Base-by-base conservation (phyloP, 2,888 invertebrate genomes). In the Oscheius myriophilus region DNA sequence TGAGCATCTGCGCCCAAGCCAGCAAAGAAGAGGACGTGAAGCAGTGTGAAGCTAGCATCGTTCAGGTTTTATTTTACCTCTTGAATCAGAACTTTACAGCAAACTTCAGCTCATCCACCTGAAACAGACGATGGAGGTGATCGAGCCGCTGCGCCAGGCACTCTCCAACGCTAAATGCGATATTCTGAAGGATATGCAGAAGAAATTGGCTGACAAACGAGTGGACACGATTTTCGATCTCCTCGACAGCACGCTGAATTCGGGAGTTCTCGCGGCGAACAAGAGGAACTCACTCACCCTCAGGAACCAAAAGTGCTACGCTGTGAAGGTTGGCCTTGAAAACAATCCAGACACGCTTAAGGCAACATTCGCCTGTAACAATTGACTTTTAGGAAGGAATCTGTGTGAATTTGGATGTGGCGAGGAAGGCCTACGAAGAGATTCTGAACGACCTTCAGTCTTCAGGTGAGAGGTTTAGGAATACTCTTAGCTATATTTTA, bases 381-480 rank as follows among this genome's bases (percentile, higher is more conserved):
- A n/a, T n/a, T n/a, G n/a, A n/a, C n/a, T 33, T 79, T 54, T 49
- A 75, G 74, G 59, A 69, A 7, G 76, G 74, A 14, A 67, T 80
- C n/a, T 92, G 92, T 83, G 92, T 92, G 1, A 89, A 93, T 65
- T 87, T 96, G 76, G 95, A 95, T 87, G 90, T 95, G 41, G 91
- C 93, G 6, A 89, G 95, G 78, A 91, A 91, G 85, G 91, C 92
- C 0, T 95, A 94, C 87, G 92, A 92, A n/a, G 93, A 95, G 87
- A 89, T 93, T 16, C 90, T 94, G 33, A 25, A n/a, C 12, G 72
- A 75, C 55, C 49, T 73, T 14, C 66, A 68, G 41, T n/a, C 42
- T n/a, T 42, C 39, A 46, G 45, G 65, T 42, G 18, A 33, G 25
- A 26, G 16, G 11, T 7, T 33, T 9, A n/a, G 52, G n/a, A 18